Evolutionary conservation across 2,113 vertebrate genomes (phyloP).

Genomic region (Tetrax tetrax): DNA sequence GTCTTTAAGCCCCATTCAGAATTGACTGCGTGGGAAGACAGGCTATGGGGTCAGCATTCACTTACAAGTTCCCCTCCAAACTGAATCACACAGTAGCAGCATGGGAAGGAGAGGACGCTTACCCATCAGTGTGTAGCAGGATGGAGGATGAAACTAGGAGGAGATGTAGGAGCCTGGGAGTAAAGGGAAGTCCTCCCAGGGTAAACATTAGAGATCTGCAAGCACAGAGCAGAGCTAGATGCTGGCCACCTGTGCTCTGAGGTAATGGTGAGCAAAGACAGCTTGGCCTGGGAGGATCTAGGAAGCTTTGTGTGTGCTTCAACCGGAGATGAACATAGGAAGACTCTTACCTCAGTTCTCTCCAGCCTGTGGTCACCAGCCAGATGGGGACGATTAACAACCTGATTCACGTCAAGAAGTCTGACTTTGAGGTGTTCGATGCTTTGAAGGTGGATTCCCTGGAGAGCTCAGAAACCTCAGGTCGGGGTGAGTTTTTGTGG

Average conservation of each 20-base stretch:
- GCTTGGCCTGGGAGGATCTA: background rate
- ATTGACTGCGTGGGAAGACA: background rate
- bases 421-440: constrained; percentile 97
- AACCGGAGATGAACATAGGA: background rate
- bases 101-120: background rate
- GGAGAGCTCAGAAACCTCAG: constrained; percentile 93
- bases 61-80: background rate
- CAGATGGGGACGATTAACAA: constrained; percentile 98
- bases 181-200: background rate
- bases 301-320: background rate
- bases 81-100: fast-evolving
- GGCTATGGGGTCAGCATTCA: background rate
- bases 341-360: constrained; percentile 30
- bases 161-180: background rate
- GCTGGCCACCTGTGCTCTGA: background rate
- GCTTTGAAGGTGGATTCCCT: constrained; percentile 94
- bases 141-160: background rate
- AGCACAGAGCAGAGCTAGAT: background rate
- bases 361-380: constrained; percentile 93
- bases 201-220: background rate
- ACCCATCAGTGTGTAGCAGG: background rate
- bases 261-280: background rate
- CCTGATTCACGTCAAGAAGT: constrained; percentile 95
- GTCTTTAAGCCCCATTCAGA: background rate
- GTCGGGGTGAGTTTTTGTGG: constrained; percentile 77